phyloP scores from a whole-genome alignment of 2,797 vertebrate species.

The Schizopygopsis pylzovi region DNA sequence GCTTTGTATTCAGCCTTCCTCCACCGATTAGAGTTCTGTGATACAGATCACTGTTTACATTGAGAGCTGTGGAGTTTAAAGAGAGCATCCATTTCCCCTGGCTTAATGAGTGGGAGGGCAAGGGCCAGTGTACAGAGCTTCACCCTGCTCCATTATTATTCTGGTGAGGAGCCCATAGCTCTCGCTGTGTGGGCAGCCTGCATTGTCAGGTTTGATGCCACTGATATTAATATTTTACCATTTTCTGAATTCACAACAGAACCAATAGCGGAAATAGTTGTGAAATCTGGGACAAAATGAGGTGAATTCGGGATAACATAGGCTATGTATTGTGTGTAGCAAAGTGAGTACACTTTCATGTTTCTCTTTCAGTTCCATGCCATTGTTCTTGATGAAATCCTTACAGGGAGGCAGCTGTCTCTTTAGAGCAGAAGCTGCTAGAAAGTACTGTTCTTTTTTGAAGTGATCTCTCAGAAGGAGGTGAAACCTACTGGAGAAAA shows the following conservation, averaged over 20 bases:
- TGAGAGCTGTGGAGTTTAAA: conserved; percentile 46
- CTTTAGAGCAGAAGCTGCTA: not conserved
- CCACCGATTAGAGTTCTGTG: conserved; percentile 36
- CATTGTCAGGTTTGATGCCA: conserved; percentile 46
- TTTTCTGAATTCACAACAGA: not conserved
- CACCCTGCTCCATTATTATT: conserved; percentile 58
- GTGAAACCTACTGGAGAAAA: not conserved
- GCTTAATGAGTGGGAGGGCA: conserved; percentile 56
- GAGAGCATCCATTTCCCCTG: conserved; percentile 56
- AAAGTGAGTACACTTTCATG: not conserved
- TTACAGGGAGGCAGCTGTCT: not conserved
- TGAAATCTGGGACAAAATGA: not conserved
- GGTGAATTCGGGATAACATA: not conserved
- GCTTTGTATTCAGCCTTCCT: conserved; percentile 21
- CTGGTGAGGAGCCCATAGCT: conserved; percentile 43
- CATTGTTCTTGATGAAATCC: not conserved
- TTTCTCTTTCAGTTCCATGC: not conserved
- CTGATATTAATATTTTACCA: conserved; percentile 49
- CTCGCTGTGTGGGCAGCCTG: conserved; percentile 54
- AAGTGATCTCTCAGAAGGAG: conserved; percentile 2
- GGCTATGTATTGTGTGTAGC: not conserved
- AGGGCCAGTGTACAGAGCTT: conserved; percentile 55
- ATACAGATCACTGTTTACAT: conserved; percentile 39
- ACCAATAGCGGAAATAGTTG: conserved; percentile 7
- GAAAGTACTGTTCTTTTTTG: conserved; percentile 7